Evolutionary conservation across 2,888 invertebrate genomes (phyloP), one percentile per base, ranked within the genome.

Genomic region (Anthrax anthrax): DNA sequence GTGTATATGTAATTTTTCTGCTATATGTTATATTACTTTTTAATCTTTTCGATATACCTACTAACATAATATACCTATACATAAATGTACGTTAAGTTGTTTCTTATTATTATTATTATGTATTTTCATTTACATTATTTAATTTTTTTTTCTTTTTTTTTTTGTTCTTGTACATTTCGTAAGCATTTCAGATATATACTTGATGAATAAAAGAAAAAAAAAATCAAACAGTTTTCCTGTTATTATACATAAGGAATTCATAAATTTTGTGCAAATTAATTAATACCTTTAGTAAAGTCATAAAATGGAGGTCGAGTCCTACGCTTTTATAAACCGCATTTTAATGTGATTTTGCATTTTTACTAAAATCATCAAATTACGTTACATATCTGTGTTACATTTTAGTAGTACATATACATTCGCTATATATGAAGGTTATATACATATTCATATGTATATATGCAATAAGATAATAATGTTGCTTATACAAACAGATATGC

Each of bases 181-280:
- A 23, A 23, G 23, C 23, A 23, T 6, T 6, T 23, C 4, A 23
- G 8, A 23, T n/a, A n/a, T n/a, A n/a, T n/a, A n/a, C n/a, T n/a
- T n/a, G n/a, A 23, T 23, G 8, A 23, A 23, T 23, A 23, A 23
- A 23, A 23, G 23, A 4, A 23, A 8, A 4, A 23, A 23, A 23
- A 23, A 23, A 6, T 4, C 4, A 6, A 6, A 6, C 8, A 6
- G 4, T 23, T 13, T 18, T 42, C 27, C 36, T 36, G 37, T 46
- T 46, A 23, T 18, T 13, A 27, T 37, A 37, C 37, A n/a, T n/a
- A n/a, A n/a, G 23, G 37, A 41, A 37, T 46, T 41, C 46, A 46
- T 46, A 46, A 46, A 46, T 46, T 41, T 41, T 37, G 19, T 18
- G 18, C 37, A 46, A 46, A 46, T 46, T 46, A 46, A 46, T 46